Conservation (phyloP, 1,140 invertebrate genomes). For the Listronotus bonariensis region DNA sequence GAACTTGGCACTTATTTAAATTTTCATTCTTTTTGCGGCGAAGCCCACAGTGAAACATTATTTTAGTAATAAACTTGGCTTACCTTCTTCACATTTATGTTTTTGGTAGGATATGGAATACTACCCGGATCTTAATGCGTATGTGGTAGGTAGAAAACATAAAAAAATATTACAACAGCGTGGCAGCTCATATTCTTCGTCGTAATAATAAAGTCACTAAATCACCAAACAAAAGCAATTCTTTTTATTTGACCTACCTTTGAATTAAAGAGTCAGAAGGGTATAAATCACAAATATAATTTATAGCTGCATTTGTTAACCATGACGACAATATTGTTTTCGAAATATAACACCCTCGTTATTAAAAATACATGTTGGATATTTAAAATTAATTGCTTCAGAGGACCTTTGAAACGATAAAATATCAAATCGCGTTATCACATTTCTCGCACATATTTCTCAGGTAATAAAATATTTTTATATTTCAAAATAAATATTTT, state of each 20-base stretch:
- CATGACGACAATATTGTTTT: slow-evolving; percentile 14
- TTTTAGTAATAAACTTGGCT: too few relatives aligned
- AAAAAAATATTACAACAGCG: too few relatives aligned
- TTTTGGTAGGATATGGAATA: too few relatives aligned
- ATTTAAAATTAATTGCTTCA: slow-evolving; percentile 29
- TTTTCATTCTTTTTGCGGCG: too few relatives aligned
- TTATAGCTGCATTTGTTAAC: slow-evolving; percentile 11
- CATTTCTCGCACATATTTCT: slow-evolving; percentile 28
- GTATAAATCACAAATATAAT: slow-evolving; percentile 14
- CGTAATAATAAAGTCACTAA: slow-evolving; percentile 8
- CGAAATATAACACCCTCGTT: slow-evolving; percentile 20
- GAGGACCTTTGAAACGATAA: slow-evolving; percentile 22
- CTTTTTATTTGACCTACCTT: not conserved
- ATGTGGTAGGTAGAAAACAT: too few relatives aligned
- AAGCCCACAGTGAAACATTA: too few relatives aligned
- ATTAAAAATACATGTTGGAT: slow-evolving; percentile 25
- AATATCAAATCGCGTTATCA: slow-evolving; percentile 29
- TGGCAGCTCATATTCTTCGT: not conserved
- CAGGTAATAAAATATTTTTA: slow-evolving; percentile 24
- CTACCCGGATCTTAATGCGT: too few relatives aligned
- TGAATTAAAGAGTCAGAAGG: slow-evolving; percentile 7
- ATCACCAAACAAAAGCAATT: slow-evolving; percentile 1
- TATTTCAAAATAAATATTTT: slow-evolving; percentile 13
- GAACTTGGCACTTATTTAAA: too few relatives aligned
- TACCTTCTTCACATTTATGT: too few relatives aligned